A percentile compares a stretch with the other conserved stretches of the same genome.
Conservation (phyloP, 2,797 vertebrate species). For the Cossypha heuglini region DNA sequence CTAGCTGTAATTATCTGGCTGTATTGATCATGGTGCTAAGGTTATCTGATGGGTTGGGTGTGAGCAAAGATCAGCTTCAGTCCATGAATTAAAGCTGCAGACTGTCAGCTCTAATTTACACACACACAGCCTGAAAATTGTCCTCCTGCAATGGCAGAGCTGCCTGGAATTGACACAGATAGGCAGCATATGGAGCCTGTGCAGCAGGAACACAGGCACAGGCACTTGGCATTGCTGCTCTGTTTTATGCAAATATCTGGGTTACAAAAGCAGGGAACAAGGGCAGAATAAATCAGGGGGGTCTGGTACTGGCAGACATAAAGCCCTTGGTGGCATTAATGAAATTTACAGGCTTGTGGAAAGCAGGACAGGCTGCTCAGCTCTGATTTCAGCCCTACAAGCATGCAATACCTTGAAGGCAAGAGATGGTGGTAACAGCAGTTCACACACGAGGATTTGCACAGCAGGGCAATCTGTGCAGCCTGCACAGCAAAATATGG, state of each 20-base stretch:
- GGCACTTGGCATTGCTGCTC: background rate
- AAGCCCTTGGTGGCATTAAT: background rate
- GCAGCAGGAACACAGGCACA: background rate
- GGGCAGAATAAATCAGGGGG: background rate
- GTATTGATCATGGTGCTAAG: slow-evolving; percentile 38
- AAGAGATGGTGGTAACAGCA: background rate
- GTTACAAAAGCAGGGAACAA: background rate
- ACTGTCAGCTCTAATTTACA: slow-evolving; percentile 52
- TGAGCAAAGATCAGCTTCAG: slow-evolving; percentile 24
- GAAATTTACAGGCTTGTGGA: background rate
- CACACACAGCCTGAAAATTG: background rate
- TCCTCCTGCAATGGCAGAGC: slow-evolving; percentile 8
- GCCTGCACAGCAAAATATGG: background rate
- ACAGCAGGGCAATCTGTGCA: background rate
- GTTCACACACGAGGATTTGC: fast-evolving
- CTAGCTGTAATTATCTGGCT: slow-evolving; percentile 49
- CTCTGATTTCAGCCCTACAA: background rate
- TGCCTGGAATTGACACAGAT: background rate
- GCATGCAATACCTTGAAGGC: background rate
- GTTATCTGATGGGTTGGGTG: slow-evolving; percentile 15
- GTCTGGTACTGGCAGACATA: background rate
- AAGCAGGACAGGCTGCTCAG: background rate
- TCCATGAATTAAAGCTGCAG: slow-evolving; percentile 2
- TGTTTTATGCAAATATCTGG: slow-evolving; percentile 12
- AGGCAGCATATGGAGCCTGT: slow-evolving; percentile 15